phyloP scores from a whole-genome alignment of 2,113 vertebrate species.

The Thalassarche chlororhynchos region DNA sequence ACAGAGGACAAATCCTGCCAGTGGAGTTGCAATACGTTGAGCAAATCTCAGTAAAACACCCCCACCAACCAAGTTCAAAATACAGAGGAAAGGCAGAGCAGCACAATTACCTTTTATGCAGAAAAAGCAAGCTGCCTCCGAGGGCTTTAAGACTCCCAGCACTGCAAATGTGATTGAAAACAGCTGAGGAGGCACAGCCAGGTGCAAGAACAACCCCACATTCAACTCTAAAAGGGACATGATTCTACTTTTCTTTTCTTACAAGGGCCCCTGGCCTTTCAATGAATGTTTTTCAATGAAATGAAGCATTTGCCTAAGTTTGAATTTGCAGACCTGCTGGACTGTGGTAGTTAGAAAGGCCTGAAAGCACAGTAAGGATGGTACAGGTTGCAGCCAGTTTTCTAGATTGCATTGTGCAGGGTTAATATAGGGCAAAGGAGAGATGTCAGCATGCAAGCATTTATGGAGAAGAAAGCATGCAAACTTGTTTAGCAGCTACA shows the following conservation, averaged over 20 bases:
- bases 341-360: background rate
- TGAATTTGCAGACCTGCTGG: background rate
- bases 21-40: accelerated
- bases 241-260: background rate
- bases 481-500: background rate
- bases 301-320: background rate
- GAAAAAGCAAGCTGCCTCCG: accelerated
- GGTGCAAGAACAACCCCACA: background rate
- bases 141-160: background rate
- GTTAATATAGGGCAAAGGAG: background rate
- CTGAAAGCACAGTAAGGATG: background rate
- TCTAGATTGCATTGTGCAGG: background rate
- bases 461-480: background rate
- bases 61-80: background rate
- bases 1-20: background rate
- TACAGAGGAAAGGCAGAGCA: accelerated
- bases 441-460: background rate
- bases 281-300: background rate
- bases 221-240: background rate
- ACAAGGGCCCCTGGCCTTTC: background rate
- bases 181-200: background rate
- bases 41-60: background rate
- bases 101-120: accelerated
- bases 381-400: background rate
- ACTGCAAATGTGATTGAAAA: background rate